These are phyloP conservation scores for Microplitis mediator DNA, from an alignment of 1,140 invertebrate species.

Conservation along the genomic window DNA sequence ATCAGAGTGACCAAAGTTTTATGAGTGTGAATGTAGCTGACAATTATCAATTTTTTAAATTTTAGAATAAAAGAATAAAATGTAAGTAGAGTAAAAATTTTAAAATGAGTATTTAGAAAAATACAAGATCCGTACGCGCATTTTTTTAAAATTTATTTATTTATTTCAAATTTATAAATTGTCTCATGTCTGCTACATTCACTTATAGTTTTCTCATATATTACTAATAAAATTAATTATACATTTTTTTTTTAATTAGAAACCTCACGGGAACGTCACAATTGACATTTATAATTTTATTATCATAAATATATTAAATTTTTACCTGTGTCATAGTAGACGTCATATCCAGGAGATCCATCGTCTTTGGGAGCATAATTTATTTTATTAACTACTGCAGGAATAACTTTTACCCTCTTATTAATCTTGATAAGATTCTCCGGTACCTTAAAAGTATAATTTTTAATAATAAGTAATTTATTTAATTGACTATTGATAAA, in stretches of 20 bases:
- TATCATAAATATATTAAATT: neutral
- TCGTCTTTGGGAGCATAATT: slow-evolving; percentile 29
- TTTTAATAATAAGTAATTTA: neutral
- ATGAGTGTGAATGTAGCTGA: too few species aligned
- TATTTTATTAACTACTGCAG: slow-evolving; percentile 48
- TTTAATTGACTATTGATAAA: slow-evolving; percentile 1
- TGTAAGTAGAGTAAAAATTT: too few species aligned
- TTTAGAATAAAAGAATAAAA: too few species aligned
- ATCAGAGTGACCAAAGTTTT: too few species aligned
- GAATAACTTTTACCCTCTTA: slow-evolving; percentile 54
- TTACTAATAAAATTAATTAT: slow-evolving; percentile 43
- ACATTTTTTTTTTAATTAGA: slow-evolving; percentile 62
- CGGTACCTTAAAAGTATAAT: slow-evolving; percentile 45
- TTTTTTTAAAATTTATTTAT: too few species aligned
- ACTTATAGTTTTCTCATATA: too few species aligned
- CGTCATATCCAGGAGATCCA: slow-evolving; percentile 37
- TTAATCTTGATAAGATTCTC: slow-evolving; percentile 49
- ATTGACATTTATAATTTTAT: too few species aligned
- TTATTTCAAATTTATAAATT: too few species aligned
- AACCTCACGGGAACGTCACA: slow-evolving; percentile 66
- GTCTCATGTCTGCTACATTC: too few species aligned
- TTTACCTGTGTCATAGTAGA: slow-evolving; percentile 42
- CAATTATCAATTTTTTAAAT: too few species aligned
- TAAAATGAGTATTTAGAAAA: too few species aligned
- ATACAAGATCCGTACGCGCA: too few species aligned